Conservation (phyloP, 2,888 invertebrate genomes). For the Camponotus fellah region DNA sequence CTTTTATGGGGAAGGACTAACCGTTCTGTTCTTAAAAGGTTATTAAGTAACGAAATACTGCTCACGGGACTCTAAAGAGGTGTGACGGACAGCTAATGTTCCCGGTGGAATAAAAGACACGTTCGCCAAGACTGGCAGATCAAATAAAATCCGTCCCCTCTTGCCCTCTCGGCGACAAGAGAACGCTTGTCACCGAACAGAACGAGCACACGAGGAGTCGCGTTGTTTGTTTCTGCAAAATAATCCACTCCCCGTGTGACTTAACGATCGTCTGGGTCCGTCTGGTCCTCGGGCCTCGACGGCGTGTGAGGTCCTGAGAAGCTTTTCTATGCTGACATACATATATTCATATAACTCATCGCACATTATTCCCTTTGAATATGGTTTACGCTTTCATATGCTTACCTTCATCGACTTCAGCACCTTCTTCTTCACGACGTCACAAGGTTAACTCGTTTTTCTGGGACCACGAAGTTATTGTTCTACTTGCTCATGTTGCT, state of each 20-base stretch:
- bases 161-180: constrained; percentile 48
- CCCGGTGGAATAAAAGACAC: constrained; percentile 61
- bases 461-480: constrained; percentile 15
- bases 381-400: constrained; percentile 59
- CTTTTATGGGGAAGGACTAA: constrained; percentile 33
- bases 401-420: constrained; percentile 51
- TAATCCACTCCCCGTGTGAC: constrained; percentile 74
- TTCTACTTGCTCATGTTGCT: constrained; percentile 28
- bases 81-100: constrained; percentile 72
- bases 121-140: constrained; percentile 62
- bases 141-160: constrained; percentile 69
- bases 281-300: constrained; percentile 48
- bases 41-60: constrained; percentile 73
- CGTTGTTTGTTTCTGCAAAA: constrained; percentile 77
- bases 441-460: constrained; percentile 18
- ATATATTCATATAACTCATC: constrained; percentile 62
- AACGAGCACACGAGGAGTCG: constrained; percentile 60
- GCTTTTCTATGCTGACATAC: constrained; percentile 55
- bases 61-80: constrained; percentile 60
- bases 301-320: constrained; percentile 74
- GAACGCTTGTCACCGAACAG: constrained; percentile 58
- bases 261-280: constrained; percentile 77
- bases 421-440: constrained; percentile 28
- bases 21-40: constrained; percentile 58
- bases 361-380: constrained; percentile 71